phyloP scores from a whole-genome alignment of 2,888 invertebrate genomes.

The Thymelicus acteon region DNA sequence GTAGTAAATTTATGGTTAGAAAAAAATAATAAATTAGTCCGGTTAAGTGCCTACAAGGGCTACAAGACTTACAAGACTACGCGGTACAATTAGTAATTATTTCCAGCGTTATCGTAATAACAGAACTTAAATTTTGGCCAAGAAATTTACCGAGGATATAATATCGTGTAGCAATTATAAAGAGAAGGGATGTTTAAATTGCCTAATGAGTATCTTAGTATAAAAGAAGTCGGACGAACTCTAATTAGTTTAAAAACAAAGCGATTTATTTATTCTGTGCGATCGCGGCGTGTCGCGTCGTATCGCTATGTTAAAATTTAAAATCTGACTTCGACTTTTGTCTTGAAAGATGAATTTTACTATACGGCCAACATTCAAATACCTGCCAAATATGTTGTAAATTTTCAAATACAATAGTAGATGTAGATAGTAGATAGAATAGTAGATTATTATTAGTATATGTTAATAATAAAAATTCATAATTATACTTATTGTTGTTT shows the following conservation, averaged over 20 bases:
- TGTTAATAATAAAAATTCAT: too few relatives aligned
- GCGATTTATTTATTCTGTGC: constrained; percentile 2
- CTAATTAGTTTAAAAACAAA: constrained; percentile 75
- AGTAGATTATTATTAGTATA: too few relatives aligned
- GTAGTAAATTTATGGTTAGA: too few relatives aligned
- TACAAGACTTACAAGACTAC: neutral
- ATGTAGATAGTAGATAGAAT: too few relatives aligned
- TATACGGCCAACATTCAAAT: too few relatives aligned
- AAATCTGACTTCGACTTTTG: neutral
- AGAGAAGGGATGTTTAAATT: constrained; percentile 47
- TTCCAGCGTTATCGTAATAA: neutral
- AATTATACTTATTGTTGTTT: too few relatives aligned
- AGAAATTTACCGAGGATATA: constrained; percentile 46
- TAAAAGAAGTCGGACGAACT: constrained; percentile 50
- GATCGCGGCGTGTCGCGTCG: neutral
- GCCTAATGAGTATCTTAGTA: constrained; percentile 49
- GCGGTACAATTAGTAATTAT: neutral
- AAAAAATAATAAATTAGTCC: too few relatives aligned
- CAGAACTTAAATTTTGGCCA: constrained; percentile 4
- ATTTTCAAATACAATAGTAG: too few relatives aligned
- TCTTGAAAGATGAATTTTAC: neutral
- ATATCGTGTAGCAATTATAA: constrained; percentile 62
- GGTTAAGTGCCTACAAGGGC: too few relatives aligned
- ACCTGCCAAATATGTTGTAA: too few relatives aligned
- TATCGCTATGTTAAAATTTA: neutral